Evolutionary conservation across 2,888 invertebrate species (phyloP), one percentile per base, ranked within the genome.

Genomic region (Cinara cedri): DNA sequence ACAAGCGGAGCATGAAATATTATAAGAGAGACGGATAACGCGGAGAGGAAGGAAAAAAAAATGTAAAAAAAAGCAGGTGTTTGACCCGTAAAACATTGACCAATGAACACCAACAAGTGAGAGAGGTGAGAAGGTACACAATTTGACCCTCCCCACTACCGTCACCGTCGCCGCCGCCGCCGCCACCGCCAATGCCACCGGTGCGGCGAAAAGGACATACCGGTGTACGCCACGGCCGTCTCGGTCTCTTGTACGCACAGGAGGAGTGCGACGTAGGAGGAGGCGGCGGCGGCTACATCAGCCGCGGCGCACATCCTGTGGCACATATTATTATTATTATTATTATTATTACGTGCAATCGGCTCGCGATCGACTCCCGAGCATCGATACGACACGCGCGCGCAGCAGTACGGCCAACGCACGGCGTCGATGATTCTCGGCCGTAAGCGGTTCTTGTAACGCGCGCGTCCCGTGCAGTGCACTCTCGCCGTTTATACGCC

Each of bases 71-170:
- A 78, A 70, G 70, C 78, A 78, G 78, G 78, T 78, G 78, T 78
- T 78, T 78, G 78, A 78, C 78, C 78, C 78, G 78, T 78, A 78
- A 78, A 78, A 78, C 70, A 78, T 78, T 78, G 78, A 78, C 78
- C 78, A 78, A 78, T 78, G 78, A 78, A 78, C 78, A 78, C 78
- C 78, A 78, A 78, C 78, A 78, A 78, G 70, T 78, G 78, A 78
- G 78, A 78, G 78, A 78, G 78, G 78, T 78, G 78, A 78, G 78
- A 78, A 70, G 78, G 70, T 78, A 65, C 63, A 65, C 74, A 78
- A 70, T 78, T 70, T 78, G 60, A 78, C 78, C 78, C 78, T 78
- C 70, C 78, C 78, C 78, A 78, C 78, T 44, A 34, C 66, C 26
- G 46, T 24, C 16, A 44, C 44, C 42, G 9, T 42, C 10, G 1